These are phyloP conservation scores for Coelinius sp. DNA, from an alignment of 2,888 invertebrate genomes.

Conservation along the genomic window DNA sequence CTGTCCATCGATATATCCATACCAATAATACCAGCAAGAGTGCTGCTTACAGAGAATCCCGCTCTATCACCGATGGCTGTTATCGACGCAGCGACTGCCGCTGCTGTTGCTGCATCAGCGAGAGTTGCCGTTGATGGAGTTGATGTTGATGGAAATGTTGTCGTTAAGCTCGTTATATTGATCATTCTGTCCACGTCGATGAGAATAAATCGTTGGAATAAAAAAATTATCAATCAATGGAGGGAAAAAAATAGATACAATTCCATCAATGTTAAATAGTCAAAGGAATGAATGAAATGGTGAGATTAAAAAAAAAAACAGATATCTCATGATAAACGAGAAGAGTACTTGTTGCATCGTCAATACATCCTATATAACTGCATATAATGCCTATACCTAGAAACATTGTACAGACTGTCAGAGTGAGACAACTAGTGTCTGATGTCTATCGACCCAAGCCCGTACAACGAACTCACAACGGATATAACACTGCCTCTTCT, in stretches of 20 bases:
- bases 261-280: background rate
- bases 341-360: constrained; percentile 18
- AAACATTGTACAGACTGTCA: constrained; percentile 4
- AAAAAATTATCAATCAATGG: background rate
- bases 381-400: constrained; percentile 10
- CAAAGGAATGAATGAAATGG: background rate
- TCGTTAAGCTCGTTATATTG: constrained; percentile 30
- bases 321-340: background rate
- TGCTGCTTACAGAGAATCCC: constrained; percentile 42
- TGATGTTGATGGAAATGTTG: constrained; percentile 22
- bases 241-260: background rate
- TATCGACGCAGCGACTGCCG: constrained; percentile 44
- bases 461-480: constrained; percentile 16
- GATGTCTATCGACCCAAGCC: constrained; percentile 15
- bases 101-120: constrained; percentile 37
- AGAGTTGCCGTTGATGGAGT: constrained; percentile 27
- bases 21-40: constrained; percentile 53
- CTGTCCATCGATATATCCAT: constrained; percentile 56
- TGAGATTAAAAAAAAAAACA: background rate
- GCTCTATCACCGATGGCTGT: constrained; percentile 44
- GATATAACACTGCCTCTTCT: background rate
- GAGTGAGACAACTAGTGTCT: constrained; percentile 14
- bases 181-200: constrained; percentile 28
- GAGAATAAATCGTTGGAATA: background rate
- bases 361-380: background rate